Conservation (phyloP, 2,888 invertebrate species). For the Pseudococcus jackbeardsleyi region DNA sequence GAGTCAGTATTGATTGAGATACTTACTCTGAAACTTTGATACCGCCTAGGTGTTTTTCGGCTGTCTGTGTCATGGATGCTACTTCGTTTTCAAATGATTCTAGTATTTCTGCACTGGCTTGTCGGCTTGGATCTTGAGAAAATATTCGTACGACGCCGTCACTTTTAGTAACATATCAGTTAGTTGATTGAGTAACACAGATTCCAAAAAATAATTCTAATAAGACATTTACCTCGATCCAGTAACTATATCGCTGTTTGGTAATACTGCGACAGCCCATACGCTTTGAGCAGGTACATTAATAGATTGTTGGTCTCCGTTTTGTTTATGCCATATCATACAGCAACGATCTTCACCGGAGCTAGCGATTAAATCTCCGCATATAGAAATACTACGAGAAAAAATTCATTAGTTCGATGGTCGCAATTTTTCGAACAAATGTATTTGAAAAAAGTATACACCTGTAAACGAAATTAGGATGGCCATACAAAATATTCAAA, state of each 20-base stretch:
- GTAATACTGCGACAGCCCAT: conserved; percentile 86
- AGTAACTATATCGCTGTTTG: conserved; percentile 90
- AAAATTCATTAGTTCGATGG: not conserved
- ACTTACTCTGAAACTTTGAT: conserved; percentile 86
- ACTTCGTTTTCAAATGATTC: conserved; percentile 83
- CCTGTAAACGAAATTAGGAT: conserved; percentile 91
- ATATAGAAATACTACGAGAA: conserved; percentile 70
- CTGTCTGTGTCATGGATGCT: conserved; percentile 75
- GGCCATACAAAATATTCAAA: conserved; percentile 82
- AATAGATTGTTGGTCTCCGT: conserved; percentile 77
- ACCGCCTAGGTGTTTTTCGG: conserved; percentile 83
- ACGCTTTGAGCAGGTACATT: conserved; percentile 87
- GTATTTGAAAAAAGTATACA: not conserved
- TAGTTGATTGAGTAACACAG: not conserved
- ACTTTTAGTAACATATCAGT: conserved; percentile 71
- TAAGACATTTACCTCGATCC: conserved; percentile 75
- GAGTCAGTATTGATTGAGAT: not conserved
- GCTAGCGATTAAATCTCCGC: conserved; percentile 79
- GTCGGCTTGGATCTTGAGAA: conserved; percentile 79
- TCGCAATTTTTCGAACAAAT: not conserved
- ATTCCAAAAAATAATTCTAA: not conserved
- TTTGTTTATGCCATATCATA: conserved; percentile 79
- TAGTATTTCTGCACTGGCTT: conserved; percentile 76
- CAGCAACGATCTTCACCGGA: conserved; percentile 91
- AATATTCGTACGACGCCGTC: conserved; percentile 92